These are phyloP conservation scores for Taxidea taxus DNA, from an alignment of 2,113 vertebrate species.

Conservation along the genomic window DNA sequence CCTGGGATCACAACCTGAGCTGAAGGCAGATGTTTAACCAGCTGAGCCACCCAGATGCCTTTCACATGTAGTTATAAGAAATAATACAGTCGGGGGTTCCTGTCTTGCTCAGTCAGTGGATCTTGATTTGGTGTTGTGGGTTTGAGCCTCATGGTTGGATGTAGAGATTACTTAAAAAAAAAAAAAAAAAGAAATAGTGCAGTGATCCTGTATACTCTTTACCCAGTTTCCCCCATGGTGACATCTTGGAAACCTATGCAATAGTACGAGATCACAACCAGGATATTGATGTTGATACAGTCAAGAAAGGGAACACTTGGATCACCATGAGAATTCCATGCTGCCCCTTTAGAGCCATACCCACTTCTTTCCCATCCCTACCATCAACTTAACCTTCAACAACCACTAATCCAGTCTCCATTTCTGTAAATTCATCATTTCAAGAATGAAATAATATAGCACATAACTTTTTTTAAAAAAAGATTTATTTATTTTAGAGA, in stretches of 20 bases:
- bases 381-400: not conserved
- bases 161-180: not conserved
- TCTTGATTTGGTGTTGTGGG: not conserved
- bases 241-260: not conserved
- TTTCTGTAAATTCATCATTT: not conserved
- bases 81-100: not conserved
- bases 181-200: not conserved
- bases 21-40: no score
- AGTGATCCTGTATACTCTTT: not conserved
- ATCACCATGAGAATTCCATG: not conserved
- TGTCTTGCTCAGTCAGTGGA: not conserved
- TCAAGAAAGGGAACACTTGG: not conserved
- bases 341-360: not conserved
- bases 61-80: not conserved
- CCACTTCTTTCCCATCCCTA: not conserved
- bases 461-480: not conserved
- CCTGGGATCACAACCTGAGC: no score
- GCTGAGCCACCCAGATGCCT: no score
- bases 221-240: not conserved
- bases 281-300: not conserved
- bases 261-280: not conserved
- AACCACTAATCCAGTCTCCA: not conserved
- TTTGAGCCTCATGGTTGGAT: not conserved
- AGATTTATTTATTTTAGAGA: not conserved
- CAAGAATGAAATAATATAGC: not conserved